These are phyloP conservation scores for Phaetusa simplex DNA, from an alignment of 2,113 vertebrate genomes.

Conservation along the genomic window DNA sequence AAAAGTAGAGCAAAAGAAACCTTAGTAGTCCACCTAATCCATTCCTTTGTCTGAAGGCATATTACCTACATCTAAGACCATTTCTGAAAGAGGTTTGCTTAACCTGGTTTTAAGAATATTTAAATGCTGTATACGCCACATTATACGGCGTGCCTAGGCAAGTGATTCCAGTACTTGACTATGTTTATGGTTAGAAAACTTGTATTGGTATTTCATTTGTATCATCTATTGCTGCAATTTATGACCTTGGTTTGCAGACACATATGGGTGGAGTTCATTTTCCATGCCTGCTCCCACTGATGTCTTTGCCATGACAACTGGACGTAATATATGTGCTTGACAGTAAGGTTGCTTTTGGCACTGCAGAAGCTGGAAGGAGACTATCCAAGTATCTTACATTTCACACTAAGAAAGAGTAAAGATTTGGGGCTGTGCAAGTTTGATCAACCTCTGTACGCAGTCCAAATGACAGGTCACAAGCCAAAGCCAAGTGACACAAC, in stretches of 20 bases:
- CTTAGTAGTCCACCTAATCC: not conserved
- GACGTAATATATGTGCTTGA: not conserved
- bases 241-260: not conserved
- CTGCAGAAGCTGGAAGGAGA: not conserved
- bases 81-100: not conserved
- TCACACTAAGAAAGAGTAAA: not conserved
- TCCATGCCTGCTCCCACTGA: not conserved
- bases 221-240: not conserved
- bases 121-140: not conserved
- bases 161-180: not conserved
- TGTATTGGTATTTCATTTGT: not conserved
- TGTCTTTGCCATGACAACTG: not conserved
- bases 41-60: not conserved
- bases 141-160: not conserved
- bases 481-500: not conserved
- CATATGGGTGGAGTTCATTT: not conserved
- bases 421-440: not conserved
- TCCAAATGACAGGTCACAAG: not conserved
- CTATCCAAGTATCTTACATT: not conserved
- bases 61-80: not conserved
- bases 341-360: not conserved
- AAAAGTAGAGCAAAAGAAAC: not conserved
- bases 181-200: not conserved
- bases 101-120: not conserved
- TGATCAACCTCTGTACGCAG: not conserved